phyloP scores from a whole-genome alignment of 2,113 vertebrate genomes.

The Pseudolaguvia tuberculata region DNA sequence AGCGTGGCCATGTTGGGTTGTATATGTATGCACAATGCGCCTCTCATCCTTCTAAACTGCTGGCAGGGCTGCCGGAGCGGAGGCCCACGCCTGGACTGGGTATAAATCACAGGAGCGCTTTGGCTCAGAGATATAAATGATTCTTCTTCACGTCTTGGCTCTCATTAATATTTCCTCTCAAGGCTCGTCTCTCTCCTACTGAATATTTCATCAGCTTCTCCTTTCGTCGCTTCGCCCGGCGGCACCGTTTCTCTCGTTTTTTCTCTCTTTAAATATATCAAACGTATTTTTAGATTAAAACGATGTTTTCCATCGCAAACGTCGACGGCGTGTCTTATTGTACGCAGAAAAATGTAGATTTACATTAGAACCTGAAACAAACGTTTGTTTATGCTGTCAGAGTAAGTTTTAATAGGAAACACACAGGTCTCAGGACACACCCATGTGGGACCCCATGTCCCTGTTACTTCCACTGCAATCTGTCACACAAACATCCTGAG shows the following conservation, averaged over 20 bases:
- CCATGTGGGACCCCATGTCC: background rate
- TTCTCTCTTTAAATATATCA: constrained; percentile 33
- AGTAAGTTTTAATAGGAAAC: background rate
- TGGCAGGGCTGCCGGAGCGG: constrained; percentile 16
- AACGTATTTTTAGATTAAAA: constrained; percentile 61
- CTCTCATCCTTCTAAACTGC: constrained; percentile 31
- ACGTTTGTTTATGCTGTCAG: too few species aligned
- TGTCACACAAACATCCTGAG: too few species aligned
- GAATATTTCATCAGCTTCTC: constrained; percentile 53
- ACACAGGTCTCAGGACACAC: background rate
- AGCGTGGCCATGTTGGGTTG: background rate
- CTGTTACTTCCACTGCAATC: too few species aligned
- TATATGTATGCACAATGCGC: constrained; percentile 33
- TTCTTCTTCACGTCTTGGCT: constrained; percentile 50
- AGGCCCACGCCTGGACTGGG: constrained; percentile 18
- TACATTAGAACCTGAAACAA: background rate
- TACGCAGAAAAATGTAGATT: constrained; percentile 6
- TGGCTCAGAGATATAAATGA: constrained; percentile 42
- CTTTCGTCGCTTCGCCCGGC: constrained; percentile 43
- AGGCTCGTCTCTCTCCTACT: constrained; percentile 51
- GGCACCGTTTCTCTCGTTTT: constrained; percentile 37
- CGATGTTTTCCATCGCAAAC: constrained; percentile 55
- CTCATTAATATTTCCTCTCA: constrained; percentile 51
- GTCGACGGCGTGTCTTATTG: constrained; percentile 27
- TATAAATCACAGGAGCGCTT: constrained; percentile 48